These are phyloP conservation scores for Notarius quadriscutis DNA, from an alignment of 2,113 vertebrate species.

Conservation along the genomic window DNA sequence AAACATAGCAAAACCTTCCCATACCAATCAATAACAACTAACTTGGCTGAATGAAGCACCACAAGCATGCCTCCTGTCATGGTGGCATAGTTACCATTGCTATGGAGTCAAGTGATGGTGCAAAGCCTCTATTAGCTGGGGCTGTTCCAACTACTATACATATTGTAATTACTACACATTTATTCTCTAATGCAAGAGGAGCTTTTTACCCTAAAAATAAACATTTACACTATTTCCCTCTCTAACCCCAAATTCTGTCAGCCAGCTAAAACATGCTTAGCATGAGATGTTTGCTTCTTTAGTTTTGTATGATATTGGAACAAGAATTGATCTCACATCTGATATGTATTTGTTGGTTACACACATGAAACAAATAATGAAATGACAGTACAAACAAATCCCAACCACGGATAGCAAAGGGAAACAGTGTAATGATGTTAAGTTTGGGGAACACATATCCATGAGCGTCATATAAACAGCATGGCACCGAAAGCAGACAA, in stretches of 20 bases:
- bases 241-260: background rate
- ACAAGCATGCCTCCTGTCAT: no score
- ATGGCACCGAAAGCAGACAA: conserved; percentile 10
- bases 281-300: background rate
- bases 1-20: no score
- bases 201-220: background rate
- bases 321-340: background rate
- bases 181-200: background rate
- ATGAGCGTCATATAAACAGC: conserved; percentile 1
- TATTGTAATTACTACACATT: background rate
- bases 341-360: background rate
- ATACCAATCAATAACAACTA: no score
- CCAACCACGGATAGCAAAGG: background rate
- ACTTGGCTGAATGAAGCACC: no score
- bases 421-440: conserved; percentile 1
- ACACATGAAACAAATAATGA: background rate
- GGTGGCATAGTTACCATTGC: no score
- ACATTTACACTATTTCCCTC: background rate
- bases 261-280: background rate
- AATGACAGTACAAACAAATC: background rate
- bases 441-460: background rate
- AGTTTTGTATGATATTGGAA: background rate
- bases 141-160: no score
- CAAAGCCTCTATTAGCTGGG: background rate
- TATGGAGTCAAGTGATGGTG: no score